Evolutionary conservation across 2,113 vertebrate genomes (phyloP).

Genomic region (Egretta garzetta): DNA sequence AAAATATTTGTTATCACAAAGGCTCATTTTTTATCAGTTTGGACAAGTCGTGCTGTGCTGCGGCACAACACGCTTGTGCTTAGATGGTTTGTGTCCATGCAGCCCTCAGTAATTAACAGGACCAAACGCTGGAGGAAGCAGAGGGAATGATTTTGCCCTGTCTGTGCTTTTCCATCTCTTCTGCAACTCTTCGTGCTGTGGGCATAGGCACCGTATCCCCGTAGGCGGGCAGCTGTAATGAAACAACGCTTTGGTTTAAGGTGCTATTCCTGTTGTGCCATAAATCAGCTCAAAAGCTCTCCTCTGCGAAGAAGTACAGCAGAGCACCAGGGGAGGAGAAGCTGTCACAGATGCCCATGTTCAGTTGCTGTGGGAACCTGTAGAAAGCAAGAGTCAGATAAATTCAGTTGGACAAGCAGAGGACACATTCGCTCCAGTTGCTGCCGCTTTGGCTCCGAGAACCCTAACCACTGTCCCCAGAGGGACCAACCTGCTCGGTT

Average conservation of each 20-base stretch:
- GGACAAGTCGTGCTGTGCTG: neutral
- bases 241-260: neutral
- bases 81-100: neutral
- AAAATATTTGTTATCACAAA: neutral
- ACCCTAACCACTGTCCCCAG: neutral
- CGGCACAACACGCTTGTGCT: neutral
- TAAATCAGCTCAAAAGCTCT: neutral
- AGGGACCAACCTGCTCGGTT: neutral
- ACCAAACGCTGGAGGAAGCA: accelerated
- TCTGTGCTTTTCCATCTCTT: neutral
- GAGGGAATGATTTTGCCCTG: neutral
- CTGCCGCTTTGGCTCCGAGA: neutral
- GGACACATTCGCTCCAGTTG: neutral
- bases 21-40: neutral
- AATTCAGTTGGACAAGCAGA: neutral
- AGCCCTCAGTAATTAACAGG: neutral
- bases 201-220: neutral
- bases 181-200: accelerated
- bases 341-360: accelerated
- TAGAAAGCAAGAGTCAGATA: neutral
- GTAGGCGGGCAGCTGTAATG: accelerated
- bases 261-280: neutral
- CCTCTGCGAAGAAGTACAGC: neutral
- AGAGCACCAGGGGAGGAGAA: neutral
- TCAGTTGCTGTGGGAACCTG: neutral